Percentiles rank a stretch among this genome's conserved stretches.
phyloP scores from a whole-genome alignment of 92 coral and sea anemone species.

The Bergia sp. region DNA sequence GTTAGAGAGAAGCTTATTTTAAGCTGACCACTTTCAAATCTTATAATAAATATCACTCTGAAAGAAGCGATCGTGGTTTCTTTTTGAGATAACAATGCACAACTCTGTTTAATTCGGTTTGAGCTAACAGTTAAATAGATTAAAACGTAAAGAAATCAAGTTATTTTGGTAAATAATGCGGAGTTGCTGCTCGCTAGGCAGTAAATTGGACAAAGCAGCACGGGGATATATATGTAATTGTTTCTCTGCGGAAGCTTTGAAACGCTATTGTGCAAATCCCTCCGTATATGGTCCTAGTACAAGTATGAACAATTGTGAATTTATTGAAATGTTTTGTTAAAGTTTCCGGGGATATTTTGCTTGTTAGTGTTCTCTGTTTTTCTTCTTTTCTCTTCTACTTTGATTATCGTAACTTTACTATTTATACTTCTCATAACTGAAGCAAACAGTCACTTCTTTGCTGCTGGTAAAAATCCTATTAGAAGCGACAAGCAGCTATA shows the following conservation, averaged over 20 bases:
- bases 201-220: background rate
- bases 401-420: background rate
- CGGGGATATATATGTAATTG: background rate
- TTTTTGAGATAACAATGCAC: slow-evolving; percentile 9
- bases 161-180: slow-evolving; percentile 11
- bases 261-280: slow-evolving; percentile 40
- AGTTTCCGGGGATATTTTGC: slow-evolving; percentile 36
- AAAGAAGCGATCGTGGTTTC: background rate
- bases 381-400: too few relatives aligned
- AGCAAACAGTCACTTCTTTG: slow-evolving; percentile 7
- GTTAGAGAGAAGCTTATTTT: slow-evolving; percentile 34
- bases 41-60: slow-evolving; percentile 1
- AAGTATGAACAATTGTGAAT: slow-evolving; percentile 33
- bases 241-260: slow-evolving; percentile 28
- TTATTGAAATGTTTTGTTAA: slow-evolving; percentile 45
- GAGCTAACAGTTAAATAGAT: background rate
- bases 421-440: slow-evolving; percentile 10
- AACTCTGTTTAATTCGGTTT: background rate
- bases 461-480: background rate
- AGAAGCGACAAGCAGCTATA: slow-evolving; percentile 37
- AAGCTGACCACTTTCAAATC: background rate
- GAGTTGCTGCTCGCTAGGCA: slow-evolving; percentile 5
- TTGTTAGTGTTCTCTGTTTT: background rate
- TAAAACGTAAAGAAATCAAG: background rate
- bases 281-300: slow-evolving; percentile 41